Percentiles rank a stretch among this genome's conserved stretches.
Evolutionary conservation across 2,888 invertebrate species (phyloP).

Genomic region (Flexamia atlantica): DNA sequence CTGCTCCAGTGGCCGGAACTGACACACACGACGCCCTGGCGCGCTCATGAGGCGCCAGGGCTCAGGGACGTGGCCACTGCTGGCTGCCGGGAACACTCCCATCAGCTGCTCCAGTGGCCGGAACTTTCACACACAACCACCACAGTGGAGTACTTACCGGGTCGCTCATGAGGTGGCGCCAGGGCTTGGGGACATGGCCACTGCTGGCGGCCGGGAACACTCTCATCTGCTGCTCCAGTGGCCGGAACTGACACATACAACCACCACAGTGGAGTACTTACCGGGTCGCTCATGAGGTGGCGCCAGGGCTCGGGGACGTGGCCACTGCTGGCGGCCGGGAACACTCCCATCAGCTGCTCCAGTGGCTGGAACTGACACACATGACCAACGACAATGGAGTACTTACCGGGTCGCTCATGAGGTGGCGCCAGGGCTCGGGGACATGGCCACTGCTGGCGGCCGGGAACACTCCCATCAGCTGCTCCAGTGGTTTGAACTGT

Average conservation of each 20-base stretch:
- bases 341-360: slow-evolving; percentile 98
- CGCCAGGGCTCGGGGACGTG: slow-evolving; percentile 98
- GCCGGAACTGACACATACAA: slow-evolving; percentile 84
- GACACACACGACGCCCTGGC: slow-evolving; percentile 79
- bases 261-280: slow-evolving; percentile 75
- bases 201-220: slow-evolving; percentile 95
- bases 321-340: slow-evolving; percentile 97
- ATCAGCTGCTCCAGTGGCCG: slow-evolving; percentile 97
- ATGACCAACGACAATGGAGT: slow-evolving; percentile 64
- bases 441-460: slow-evolving; percentile 98
- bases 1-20: slow-evolving; percentile 98
- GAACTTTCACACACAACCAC: slow-evolving; percentile 79
- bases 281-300: slow-evolving; percentile 92
- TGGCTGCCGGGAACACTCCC: slow-evolving; percentile 97
- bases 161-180: slow-evolving; percentile 94
- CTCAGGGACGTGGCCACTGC: slow-evolving; percentile 93
- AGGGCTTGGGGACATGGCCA: slow-evolving; percentile 94
- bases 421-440: slow-evolving; percentile 92
- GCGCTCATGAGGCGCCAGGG: slow-evolving; percentile 98
- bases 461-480: slow-evolving; percentile 96
- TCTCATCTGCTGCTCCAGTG: slow-evolving; percentile 98
- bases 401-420: slow-evolving; percentile 95
- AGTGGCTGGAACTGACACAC: slow-evolving; percentile 90
- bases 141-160: slow-evolving; percentile 82
- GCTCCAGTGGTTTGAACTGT: slow-evolving; percentile 97